These are phyloP conservation scores for Sarcophaga carnaria DNA, from an alignment of 2,888 invertebrate genomes.

Conservation along the genomic window DNA sequence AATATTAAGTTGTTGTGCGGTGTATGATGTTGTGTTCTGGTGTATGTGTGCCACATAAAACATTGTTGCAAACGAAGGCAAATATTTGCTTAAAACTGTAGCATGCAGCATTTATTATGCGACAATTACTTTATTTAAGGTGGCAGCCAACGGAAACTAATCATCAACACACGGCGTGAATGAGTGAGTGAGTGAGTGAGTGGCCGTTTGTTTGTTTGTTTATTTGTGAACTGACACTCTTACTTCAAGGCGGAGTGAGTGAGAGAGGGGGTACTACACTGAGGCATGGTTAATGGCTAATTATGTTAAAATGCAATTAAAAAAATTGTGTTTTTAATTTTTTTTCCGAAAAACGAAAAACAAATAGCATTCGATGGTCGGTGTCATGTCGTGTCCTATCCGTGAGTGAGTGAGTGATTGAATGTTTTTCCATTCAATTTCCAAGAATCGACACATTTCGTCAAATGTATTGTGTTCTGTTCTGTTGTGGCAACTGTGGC, in stretches of 20 bases:
- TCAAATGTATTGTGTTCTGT: background rate
- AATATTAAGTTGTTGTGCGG: background rate
- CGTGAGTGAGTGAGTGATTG: background rate
- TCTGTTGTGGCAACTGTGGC: background rate
- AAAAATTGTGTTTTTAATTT: conserved; percentile 2
- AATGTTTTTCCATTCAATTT: conserved; percentile 25
- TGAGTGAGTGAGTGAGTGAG: too few species aligned
- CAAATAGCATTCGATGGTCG: conserved; percentile 1
- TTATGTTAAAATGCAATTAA: conserved; percentile 38
- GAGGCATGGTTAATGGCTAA: conserved; percentile 27
- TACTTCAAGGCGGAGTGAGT: too few species aligned
- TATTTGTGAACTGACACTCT: too few species aligned
- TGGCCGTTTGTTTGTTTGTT: too few species aligned
- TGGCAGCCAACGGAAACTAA: background rate
- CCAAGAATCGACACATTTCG: conserved; percentile 51
- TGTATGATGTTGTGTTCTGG: conserved; percentile 1
- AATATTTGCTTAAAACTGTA: conserved; percentile 59
- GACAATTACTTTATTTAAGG: conserved; percentile 51
- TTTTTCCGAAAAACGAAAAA: background rate
- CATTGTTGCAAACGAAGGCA: conserved; percentile 14
- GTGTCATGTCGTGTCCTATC: too few species aligned
- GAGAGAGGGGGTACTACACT: too few species aligned
- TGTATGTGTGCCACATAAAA: conserved; percentile 13
- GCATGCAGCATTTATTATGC: conserved; percentile 60
- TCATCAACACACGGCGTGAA: background rate